phyloP scores from a whole-genome alignment of 2,888 invertebrate genomes.

The Octodonta nipae region DNA sequence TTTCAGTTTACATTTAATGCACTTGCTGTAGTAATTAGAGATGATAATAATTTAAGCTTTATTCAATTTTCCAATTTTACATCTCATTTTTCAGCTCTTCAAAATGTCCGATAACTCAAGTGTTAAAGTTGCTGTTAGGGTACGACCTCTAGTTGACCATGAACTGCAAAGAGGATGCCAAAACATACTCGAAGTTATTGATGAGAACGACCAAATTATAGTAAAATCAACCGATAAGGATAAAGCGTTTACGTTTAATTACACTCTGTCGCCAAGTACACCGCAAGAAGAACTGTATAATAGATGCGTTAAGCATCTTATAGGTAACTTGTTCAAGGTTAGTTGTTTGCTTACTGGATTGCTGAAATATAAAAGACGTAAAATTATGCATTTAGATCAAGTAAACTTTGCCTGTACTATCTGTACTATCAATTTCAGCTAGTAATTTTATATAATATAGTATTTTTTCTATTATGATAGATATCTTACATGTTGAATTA shows the following conservation, averaged over 20 bases:
- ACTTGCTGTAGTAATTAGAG: too few relatives aligned
- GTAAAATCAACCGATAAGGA: slow-evolving; percentile 43
- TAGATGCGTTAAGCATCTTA: slow-evolving; percentile 53
- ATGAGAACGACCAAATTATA: slow-evolving; percentile 54
- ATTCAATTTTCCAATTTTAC: neutral
- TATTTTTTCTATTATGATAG: neutral
- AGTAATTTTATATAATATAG: neutral
- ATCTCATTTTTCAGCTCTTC: neutral
- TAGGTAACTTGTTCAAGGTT: slow-evolving; percentile 64
- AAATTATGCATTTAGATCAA: too few relatives aligned
- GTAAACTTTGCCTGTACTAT: slow-evolving; percentile 2
- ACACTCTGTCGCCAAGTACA: slow-evolving; percentile 60
- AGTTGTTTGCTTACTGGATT: too few relatives aligned
- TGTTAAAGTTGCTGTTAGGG: slow-evolving; percentile 69
- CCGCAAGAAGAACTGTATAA: slow-evolving; percentile 62
- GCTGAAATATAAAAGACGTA: too few relatives aligned
- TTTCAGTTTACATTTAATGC: too few relatives aligned
- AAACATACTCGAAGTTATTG: slow-evolving; percentile 53
- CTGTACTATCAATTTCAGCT: too few relatives aligned
- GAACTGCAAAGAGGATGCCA: slow-evolving; percentile 66
- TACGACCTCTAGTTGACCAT: slow-evolving; percentile 62
- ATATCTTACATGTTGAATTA: too few relatives aligned
- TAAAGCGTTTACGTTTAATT: slow-evolving; percentile 70
- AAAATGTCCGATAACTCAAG: slow-evolving; percentile 25
- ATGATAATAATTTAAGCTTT: too few relatives aligned